Conservation (phyloP, 2,113 vertebrate species). For the Protobothrops mucrosquamatus region DNA sequence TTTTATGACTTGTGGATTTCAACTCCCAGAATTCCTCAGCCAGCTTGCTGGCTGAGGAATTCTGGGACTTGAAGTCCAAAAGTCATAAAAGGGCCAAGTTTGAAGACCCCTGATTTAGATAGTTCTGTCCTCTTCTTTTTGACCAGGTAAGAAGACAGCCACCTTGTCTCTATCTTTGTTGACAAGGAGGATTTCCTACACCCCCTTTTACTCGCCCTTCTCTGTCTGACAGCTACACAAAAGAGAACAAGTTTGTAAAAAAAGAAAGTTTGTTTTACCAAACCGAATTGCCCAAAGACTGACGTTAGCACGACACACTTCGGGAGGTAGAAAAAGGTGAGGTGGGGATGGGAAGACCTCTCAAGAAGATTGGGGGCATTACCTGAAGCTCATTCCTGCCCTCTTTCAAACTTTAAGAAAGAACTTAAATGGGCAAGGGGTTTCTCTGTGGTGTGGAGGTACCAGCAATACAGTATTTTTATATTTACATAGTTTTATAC, state of each 20-base stretch:
- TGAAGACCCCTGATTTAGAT: background rate
- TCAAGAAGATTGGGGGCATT: background rate
- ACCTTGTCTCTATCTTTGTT: background rate
- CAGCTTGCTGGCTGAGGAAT: too few species aligned
- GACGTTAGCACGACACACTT: background rate
- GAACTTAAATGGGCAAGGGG: background rate
- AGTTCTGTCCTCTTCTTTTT: background rate
- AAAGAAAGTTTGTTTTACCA: constrained; percentile 16
- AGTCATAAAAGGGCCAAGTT: too few species aligned
- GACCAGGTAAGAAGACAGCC: background rate
- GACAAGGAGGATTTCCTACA: background rate
- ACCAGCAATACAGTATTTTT: background rate
- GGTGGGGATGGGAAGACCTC: background rate
- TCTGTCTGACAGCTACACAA: background rate
- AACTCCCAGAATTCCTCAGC: too few species aligned
- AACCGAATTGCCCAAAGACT: background rate
- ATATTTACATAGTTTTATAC: background rate
- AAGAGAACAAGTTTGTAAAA: background rate
- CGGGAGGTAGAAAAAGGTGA: background rate
- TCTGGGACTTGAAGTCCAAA: too few species aligned
- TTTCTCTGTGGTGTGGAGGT: background rate
- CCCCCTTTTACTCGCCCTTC: accelerated
- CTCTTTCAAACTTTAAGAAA: background rate
- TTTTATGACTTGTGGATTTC: too few species aligned
- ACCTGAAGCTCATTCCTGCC: background rate